A percentile compares a stretch with the other conserved stretches of the same genome.
phyloP scores from a whole-genome alignment of 2,797 vertebrate genomes.

The Enoplosus armatus region DNA sequence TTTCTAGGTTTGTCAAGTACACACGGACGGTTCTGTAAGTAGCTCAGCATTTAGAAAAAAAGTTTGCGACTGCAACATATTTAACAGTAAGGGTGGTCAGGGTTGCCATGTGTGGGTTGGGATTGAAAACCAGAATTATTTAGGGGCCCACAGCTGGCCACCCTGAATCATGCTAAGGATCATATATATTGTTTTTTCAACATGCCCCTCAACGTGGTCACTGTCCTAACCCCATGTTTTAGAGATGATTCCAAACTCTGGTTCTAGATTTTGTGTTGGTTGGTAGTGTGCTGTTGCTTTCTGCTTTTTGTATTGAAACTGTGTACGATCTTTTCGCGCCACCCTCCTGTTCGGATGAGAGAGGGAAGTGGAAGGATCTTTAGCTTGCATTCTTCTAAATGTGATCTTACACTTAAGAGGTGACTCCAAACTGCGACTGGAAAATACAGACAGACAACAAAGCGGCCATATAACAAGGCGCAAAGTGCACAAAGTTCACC shows the following conservation, averaged over 20 bases:
- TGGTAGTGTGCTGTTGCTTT: too few relatives aligned
- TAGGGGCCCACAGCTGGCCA: constrained; percentile 4
- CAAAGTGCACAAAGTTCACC: background rate
- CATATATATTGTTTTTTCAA: background rate
- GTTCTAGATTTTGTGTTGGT: too few relatives aligned
- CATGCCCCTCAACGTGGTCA: background rate
- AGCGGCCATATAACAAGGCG: background rate
- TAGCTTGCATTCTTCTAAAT: background rate
- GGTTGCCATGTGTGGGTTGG: background rate
- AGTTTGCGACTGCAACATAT: background rate
- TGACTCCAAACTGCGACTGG: background rate
- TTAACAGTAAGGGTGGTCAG: constrained; percentile 2
- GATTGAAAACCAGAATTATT: constrained; percentile 22
- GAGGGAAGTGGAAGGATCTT: background rate
- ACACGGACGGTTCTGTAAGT: constrained; percentile 27
- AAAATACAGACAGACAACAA: background rate
- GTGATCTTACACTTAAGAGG: background rate
- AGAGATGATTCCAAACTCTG: too few relatives aligned
- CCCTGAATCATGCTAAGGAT: background rate
- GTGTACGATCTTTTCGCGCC: background rate
- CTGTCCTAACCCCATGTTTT: background rate
- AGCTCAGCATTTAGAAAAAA: constrained; percentile 15
- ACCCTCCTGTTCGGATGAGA: background rate
- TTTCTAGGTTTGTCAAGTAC: constrained; percentile 32
- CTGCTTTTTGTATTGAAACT: background rate